Percentiles rank a stretch among this genome's conserved stretches.
Conservation (phyloP, 2,113 vertebrate species). For the Petrocephalus microphthalmus region DNA sequence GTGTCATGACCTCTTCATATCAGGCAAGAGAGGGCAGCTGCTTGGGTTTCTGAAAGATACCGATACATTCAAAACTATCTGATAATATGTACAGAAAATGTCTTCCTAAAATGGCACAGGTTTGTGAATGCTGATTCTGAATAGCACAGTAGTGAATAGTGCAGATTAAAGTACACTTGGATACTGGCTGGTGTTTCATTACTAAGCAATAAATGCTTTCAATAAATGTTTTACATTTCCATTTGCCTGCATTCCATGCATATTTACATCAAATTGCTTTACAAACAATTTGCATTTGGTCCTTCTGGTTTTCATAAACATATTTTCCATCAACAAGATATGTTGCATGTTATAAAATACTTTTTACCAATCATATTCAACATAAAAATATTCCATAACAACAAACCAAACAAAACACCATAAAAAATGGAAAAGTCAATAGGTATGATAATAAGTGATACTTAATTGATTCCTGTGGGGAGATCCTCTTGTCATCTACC, state of each 20-base stretch:
- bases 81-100: background rate
- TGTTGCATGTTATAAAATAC: background rate
- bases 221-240: background rate
- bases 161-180: background rate
- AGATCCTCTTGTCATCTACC: no score
- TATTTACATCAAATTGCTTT: background rate
- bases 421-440: background rate
- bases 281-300: background rate
- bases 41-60: background rate
- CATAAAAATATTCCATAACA: background rate
- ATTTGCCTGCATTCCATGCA: background rate
- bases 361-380: background rate
- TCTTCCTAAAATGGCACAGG: background rate
- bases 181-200: background rate
- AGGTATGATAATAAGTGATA: background rate
- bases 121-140: background rate
- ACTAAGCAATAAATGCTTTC: background rate
- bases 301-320: background rate
- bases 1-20: background rate
- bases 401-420: background rate
- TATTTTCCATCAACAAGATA: background rate
- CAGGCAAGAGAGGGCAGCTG: background rate
- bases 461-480: no score
- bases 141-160: no score
- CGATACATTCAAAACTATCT: background rate